phyloP scores from a whole-genome alignment of 2,888 invertebrate genomes.

The Geotrupes spiniger region DNA sequence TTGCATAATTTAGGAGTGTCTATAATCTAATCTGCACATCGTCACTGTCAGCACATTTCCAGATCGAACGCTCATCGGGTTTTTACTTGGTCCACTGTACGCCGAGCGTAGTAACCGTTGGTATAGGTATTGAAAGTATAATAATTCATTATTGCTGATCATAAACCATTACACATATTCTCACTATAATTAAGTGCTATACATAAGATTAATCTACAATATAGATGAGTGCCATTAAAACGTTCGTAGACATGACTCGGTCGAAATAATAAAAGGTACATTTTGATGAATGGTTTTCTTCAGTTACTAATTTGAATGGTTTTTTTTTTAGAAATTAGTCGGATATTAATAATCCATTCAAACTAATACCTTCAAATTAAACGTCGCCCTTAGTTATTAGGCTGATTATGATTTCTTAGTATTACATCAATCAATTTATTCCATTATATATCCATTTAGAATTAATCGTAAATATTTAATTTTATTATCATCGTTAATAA shows the following conservation, averaged over 20 bases:
- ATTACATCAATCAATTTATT: no score
- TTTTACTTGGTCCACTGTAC: conserved; percentile 11
- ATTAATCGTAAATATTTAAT: no score
- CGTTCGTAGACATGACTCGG: conserved; percentile 1
- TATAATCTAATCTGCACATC: conserved; percentile 6
- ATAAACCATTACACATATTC: conserved; percentile 12
- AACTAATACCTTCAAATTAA: no score
- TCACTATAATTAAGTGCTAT: conserved; percentile 11
- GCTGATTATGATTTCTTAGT: no score
- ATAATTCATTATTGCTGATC: conserved; percentile 13
- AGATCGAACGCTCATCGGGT: background rate
- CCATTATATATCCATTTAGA: no score
- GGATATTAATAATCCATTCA: no score
- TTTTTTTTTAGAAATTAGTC: no score
- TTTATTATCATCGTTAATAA: no score
- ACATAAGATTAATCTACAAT: conserved; percentile 2
- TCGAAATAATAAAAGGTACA: conserved; percentile 1
- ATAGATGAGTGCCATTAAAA: conserved; percentile 1
- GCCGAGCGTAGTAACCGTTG: conserved; percentile 7
- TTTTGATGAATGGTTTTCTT: no score
- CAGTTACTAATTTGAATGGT: no score
- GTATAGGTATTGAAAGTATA: conserved; percentile 11
- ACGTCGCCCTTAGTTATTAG: no score
- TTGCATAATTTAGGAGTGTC: conserved; percentile 10
- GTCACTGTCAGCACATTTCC: background rate